These are phyloP conservation scores for Drosophila lacteicornis DNA, from an alignment of 1,140 invertebrate genomes.

Conservation along the genomic window DNA sequence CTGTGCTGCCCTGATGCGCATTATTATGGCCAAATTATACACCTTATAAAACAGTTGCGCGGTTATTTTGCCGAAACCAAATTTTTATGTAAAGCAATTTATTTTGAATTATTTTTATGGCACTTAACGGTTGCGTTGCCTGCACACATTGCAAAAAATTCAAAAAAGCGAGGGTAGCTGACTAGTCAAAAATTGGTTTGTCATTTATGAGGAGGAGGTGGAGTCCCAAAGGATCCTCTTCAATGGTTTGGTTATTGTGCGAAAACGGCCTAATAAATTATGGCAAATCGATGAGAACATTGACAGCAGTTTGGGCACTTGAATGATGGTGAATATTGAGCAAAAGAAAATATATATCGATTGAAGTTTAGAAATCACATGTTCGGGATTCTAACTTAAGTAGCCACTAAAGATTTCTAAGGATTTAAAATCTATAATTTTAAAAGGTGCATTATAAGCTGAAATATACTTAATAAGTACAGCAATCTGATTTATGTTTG, in stretches of 20 bases:
- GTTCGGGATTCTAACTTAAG: not conserved
- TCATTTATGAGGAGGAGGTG: conserved; percentile 1
- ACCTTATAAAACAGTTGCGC: conserved; percentile 78
- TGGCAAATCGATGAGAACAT: conserved; percentile 39
- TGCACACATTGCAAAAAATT: conserved; percentile 23
- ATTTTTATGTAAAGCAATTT: conserved; percentile 85
- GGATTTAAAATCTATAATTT: too few relatives aligned
- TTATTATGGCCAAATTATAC: conserved; percentile 84
- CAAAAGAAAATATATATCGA: not conserved
- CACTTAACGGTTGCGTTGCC: conserved; percentile 69
- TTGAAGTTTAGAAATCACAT: not conserved
- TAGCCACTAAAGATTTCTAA: too few relatives aligned
- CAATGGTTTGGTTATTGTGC: conserved; percentile 12
- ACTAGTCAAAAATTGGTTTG: conserved; percentile 47
- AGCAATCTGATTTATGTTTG: too few relatives aligned
- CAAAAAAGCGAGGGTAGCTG: conserved; percentile 18
- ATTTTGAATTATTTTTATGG: conserved; percentile 85
- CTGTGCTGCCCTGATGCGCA: conserved; percentile 75
- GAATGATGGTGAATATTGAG: not conserved
- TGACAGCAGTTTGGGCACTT: conserved; percentile 17
- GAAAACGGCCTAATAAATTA: conserved; percentile 31
- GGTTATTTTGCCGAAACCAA: conserved; percentile 43
- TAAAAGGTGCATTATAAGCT: too few relatives aligned
- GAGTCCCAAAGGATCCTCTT: not conserved
- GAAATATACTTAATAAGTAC: too few relatives aligned